Conservation (phyloP, 2,797 vertebrate genomes). For the Amniataba percoides region DNA sequence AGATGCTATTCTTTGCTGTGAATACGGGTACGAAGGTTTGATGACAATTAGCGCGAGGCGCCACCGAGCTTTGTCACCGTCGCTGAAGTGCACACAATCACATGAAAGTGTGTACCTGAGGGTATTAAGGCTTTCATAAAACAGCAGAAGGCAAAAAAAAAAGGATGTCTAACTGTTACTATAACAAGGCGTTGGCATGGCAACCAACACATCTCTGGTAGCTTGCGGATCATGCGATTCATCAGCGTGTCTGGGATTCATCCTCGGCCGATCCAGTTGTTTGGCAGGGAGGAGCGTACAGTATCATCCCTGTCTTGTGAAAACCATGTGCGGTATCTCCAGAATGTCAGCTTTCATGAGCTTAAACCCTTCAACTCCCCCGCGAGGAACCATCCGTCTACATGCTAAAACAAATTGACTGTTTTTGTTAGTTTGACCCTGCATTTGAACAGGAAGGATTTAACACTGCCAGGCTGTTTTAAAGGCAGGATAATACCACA, state of each 20-base stretch:
- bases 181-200: slow-evolving; percentile 42
- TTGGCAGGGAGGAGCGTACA: slow-evolving; percentile 11
- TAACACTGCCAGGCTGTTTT: neutral
- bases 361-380: neutral
- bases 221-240: slow-evolving; percentile 7
- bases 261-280: neutral
- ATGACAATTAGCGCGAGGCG: slow-evolving; percentile 26
- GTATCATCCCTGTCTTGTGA: slow-evolving; percentile 2
- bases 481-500: no score
- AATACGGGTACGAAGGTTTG: slow-evolving; percentile 3
- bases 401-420: neutral
- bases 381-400: neutral
- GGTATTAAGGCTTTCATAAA: slow-evolving; percentile 24
- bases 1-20: slow-evolving; percentile 39
- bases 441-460: neutral
- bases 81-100: slow-evolving; percentile 15
- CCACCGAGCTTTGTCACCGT: slow-evolving; percentile 5
- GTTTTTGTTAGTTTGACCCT: neutral
- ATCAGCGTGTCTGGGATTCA: slow-evolving; percentile 23
- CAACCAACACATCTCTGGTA: slow-evolving; percentile 11
- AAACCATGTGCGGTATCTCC: neutral
- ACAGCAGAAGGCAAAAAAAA: slow-evolving; percentile 11
- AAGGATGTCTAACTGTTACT: slow-evolving; percentile 13
- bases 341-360: slow-evolving; percentile 10
- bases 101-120: slow-evolving; percentile 6